These are phyloP conservation scores for Semotilus atromaculatus DNA, from an alignment of 2,797 vertebrate species.

Conservation along the genomic window DNA sequence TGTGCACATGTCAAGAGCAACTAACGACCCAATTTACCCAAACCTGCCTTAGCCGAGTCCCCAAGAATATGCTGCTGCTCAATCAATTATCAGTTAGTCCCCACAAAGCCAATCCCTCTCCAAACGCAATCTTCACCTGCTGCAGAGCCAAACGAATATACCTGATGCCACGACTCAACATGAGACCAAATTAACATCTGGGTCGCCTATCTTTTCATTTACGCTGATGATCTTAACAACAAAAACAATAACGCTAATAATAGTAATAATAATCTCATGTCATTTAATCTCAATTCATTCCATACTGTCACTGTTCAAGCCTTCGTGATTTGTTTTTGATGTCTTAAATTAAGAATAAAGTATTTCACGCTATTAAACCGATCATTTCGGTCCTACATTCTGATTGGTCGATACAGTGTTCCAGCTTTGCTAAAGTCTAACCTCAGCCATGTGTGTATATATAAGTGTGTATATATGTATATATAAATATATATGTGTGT, in stretches of 20 bases:
- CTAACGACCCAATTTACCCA: constrained; percentile 55
- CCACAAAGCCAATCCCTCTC: constrained; percentile 44
- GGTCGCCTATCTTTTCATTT: constrained; percentile 41
- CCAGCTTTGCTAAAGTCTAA: not conserved
- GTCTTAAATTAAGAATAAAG: constrained; percentile 6
- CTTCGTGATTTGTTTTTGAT: constrained; percentile 24
- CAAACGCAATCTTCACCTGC: constrained; percentile 40
- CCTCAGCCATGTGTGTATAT: not conserved
- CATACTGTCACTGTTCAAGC: not conserved
- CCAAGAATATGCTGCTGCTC: constrained; percentile 42
- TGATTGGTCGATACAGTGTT: constrained; percentile 1
- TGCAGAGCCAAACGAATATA: constrained; percentile 37
- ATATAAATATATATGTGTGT: no score
- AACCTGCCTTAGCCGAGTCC: constrained; percentile 42
- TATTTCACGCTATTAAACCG: not conserved
- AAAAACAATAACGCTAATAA: constrained; percentile 44
- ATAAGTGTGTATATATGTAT: no score
- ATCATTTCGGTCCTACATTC: not conserved
- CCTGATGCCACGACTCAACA: constrained; percentile 19
- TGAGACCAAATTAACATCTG: constrained; percentile 46
- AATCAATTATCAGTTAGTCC: constrained; percentile 54
- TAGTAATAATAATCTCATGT: constrained; percentile 24
- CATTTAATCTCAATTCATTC: constrained; percentile 24
- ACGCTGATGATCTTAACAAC: constrained; percentile 32
- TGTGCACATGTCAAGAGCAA: constrained; percentile 50